Conservation (phyloP, 1,140 invertebrate species). For the Potamilus streckersoni region DNA sequence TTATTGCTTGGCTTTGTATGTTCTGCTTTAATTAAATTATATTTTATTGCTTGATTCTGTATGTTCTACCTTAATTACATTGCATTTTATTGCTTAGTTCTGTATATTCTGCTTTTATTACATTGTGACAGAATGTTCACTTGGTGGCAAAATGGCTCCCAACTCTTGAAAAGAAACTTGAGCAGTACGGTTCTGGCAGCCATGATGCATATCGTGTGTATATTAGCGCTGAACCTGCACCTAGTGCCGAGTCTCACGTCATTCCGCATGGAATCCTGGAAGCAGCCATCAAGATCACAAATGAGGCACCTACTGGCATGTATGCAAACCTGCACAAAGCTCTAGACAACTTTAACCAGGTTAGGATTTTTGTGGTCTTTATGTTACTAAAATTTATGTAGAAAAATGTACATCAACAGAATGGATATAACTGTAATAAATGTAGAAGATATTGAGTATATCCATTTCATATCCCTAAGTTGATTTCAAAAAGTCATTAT, state of each 20-base stretch:
- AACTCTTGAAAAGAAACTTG: slow-evolving; percentile 90
- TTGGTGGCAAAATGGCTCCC: slow-evolving; percentile 95
- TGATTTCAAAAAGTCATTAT: no score
- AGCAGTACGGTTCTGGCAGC: slow-evolving; percentile 77
- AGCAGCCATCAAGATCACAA: slow-evolving; percentile 96
- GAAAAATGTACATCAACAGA: no score
- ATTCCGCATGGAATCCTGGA: slow-evolving; percentile 95
- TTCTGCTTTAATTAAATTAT: slow-evolving; percentile 1
- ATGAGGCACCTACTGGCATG: slow-evolving; percentile 97
- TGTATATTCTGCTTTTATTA: slow-evolving; percentile 73
- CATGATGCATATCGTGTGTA: slow-evolving; percentile 88
- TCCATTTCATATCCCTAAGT: no score
- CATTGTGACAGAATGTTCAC: slow-evolving; percentile 86
- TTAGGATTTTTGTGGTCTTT: slow-evolving; percentile 24
- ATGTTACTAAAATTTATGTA: neutral
- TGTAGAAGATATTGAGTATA: no score
- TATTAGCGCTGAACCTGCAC: slow-evolving; percentile 93
- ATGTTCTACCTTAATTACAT: neutral
- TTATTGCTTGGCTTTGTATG: neutral
- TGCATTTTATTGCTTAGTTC: slow-evolving; percentile 71
- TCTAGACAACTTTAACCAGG: slow-evolving; percentile 89
- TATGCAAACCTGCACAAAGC: slow-evolving; percentile 96
- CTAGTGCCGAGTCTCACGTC: slow-evolving; percentile 86
- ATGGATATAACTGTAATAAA: no score
- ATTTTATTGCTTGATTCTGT: neutral